A percentile compares a stretch with the other conserved stretches of the same genome.
Conservation (phyloP, 1,140 invertebrate genomes). For the Tetramorium parvispinum region DNA sequence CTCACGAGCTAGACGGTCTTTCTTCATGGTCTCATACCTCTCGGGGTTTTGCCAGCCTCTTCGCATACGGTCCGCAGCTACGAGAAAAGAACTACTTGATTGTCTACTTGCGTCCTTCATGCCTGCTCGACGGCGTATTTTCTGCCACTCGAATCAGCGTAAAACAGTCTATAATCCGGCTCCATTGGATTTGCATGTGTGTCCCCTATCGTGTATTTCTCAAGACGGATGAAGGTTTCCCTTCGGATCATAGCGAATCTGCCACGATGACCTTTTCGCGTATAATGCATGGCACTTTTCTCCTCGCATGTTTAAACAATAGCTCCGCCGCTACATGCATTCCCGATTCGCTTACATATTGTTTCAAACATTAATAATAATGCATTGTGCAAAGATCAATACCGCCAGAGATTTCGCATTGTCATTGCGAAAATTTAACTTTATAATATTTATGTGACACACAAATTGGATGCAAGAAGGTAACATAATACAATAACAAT, state of each 20-base stretch:
- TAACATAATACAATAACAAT: background rate
- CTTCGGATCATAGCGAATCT: background rate
- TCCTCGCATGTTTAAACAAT: conserved; percentile 10
- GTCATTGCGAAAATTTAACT: background rate
- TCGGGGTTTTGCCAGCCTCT: background rate
- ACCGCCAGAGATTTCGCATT: background rate
- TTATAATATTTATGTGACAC: conserved; percentile 17
- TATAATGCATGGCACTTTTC: background rate
- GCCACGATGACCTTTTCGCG: background rate
- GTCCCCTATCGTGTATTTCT: background rate
- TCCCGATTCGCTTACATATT: background rate
- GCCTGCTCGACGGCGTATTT: background rate
- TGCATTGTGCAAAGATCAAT: background rate
- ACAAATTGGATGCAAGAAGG: conserved; percentile 5
- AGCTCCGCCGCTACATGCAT: background rate
- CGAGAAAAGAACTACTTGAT: conserved; percentile 43
- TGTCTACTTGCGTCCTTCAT: background rate
- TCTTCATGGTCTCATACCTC: conserved; percentile 63
- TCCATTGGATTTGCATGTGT: conserved; percentile 38
- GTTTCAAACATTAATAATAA: conserved; percentile 34
- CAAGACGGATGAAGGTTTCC: background rate
- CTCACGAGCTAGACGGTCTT: conserved; percentile 37
- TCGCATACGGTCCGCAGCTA: background rate
- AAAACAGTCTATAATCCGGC: conserved; percentile 22
- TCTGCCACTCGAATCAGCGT: background rate